phyloP scores from a whole-genome alignment of 2,888 invertebrate species.

The Brachyopa scutellaris region DNA sequence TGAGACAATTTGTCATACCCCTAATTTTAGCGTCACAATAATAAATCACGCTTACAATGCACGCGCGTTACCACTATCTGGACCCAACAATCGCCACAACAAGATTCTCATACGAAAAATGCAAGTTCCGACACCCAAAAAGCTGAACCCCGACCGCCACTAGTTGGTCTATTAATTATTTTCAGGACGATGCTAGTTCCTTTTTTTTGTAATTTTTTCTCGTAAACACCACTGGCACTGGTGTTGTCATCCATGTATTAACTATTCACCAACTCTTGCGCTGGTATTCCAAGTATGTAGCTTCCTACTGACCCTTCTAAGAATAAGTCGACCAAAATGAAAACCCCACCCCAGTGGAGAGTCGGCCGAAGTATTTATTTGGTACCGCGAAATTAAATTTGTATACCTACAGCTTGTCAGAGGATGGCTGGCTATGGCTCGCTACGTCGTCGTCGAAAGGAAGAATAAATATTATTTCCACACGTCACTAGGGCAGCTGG shows the following conservation, averaged over 20 bases:
- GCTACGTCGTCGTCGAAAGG: slow-evolving; percentile 28
- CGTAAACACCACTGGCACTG: slow-evolving; percentile 18
- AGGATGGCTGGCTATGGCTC: slow-evolving; percentile 9
- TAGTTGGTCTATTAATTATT: slow-evolving; percentile 66
- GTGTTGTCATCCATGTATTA: slow-evolving; percentile 49
- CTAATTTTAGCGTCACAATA: slow-evolving; percentile 54
- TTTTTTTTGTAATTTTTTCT: slow-evolving; percentile 28
- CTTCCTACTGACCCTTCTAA: slow-evolving; percentile 31
- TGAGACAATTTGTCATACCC: slow-evolving; percentile 64
- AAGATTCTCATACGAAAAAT: slow-evolving; percentile 41
- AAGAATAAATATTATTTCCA: slow-evolving; percentile 49
- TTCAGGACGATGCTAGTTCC: slow-evolving; percentile 51
- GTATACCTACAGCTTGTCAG: slow-evolving; percentile 61
- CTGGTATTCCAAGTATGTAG: slow-evolving; percentile 65
- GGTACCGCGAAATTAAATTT: slow-evolving; percentile 71
- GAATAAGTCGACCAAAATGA: slow-evolving; percentile 67
- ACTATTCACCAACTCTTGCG: slow-evolving; percentile 63
- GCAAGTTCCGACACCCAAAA: neutral
- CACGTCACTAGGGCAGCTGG: slow-evolving; percentile 5
- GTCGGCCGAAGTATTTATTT: slow-evolving; percentile 61
- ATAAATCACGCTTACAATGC: slow-evolving; percentile 69
- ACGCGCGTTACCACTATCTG: slow-evolving; percentile 41
- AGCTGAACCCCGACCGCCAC: slow-evolving; percentile 14
- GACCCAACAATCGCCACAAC: slow-evolving; percentile 35
- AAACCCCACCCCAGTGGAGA: slow-evolving; percentile 12